Conservation (phyloP, 2,113 vertebrate species). For the Platichthys stellatus region DNA sequence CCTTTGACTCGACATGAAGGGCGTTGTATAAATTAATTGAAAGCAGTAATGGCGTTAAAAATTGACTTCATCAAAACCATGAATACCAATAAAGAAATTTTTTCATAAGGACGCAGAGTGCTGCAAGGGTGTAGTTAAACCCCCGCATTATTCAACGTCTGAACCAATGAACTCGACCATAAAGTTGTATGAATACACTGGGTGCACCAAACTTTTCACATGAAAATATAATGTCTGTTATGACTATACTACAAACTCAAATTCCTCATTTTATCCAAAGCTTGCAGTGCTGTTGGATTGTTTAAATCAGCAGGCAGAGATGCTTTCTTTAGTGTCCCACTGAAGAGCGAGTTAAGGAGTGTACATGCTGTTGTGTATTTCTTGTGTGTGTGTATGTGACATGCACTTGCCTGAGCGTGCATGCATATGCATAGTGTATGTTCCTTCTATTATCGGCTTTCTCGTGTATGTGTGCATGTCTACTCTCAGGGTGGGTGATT, state of each 20-base stretch:
- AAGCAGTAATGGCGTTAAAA: constrained; percentile 6
- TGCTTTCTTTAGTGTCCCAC: too few relatives aligned
- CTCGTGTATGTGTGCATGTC: not conserved
- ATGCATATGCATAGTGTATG: not conserved
- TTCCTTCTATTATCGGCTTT: not conserved
- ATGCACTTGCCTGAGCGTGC: not conserved
- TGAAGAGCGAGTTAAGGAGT: too few relatives aligned
- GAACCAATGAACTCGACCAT: not conserved
- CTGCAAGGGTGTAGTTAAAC: not conserved
- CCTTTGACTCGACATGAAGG: constrained; percentile 31
- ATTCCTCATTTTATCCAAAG: not conserved
- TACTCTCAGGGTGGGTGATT: not conserved
- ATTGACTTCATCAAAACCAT: constrained; percentile 4
- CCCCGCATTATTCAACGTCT: not conserved
- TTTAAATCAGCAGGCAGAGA: not conserved
- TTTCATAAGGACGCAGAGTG: constrained; percentile 5
- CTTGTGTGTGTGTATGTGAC: not conserved
- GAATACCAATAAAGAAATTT: constrained; percentile 21
- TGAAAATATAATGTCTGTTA: constrained; percentile 3
- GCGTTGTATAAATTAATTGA: constrained; percentile 19
- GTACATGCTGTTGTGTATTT: too few relatives aligned
- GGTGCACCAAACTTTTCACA: not conserved
- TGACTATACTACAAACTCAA: not conserved
- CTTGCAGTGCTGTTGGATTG: not conserved
- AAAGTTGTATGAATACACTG: not conserved